A percentile compares a stretch with the other conserved stretches of the same genome.
Conservation (phyloP, 1,140 invertebrate genomes). For the Gryllus bimaculatus region DNA sequence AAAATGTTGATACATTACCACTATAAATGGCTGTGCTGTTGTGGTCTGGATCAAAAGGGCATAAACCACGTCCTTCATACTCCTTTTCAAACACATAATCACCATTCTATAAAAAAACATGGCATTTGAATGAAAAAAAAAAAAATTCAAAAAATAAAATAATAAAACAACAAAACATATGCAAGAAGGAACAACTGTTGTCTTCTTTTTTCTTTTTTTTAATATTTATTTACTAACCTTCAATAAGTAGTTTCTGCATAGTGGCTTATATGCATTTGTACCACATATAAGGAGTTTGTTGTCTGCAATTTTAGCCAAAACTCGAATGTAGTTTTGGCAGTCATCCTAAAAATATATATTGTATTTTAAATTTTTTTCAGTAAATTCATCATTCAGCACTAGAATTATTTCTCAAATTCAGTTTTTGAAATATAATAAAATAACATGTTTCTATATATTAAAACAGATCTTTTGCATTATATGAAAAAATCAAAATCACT, state of each 20-base stretch:
- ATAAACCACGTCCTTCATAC: slow-evolving; percentile 72
- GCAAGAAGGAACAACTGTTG: neutral
- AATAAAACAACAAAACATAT: neutral
- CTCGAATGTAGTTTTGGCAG: slow-evolving; percentile 94
- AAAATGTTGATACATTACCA: slow-evolving; percentile 35
- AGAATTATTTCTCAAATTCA: too few species aligned
- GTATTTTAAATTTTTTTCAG: neutral
- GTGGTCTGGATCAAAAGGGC: slow-evolving; percentile 87
- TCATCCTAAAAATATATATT: slow-evolving; percentile 47
- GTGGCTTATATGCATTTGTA: slow-evolving; percentile 92
- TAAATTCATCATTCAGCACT: neutral
- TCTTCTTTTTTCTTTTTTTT: too few species aligned
- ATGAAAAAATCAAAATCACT: slow-evolving; percentile 26
- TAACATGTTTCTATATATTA: too few species aligned
- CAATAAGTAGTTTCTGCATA: slow-evolving; percentile 68
- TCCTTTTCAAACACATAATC: slow-evolving; percentile 47
- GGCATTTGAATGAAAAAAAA: slow-evolving; percentile 15
- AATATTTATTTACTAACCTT: slow-evolving; percentile 41
- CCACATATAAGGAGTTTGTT: slow-evolving; percentile 82
- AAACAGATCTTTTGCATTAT: neutral
- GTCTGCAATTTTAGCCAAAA: slow-evolving; percentile 61
- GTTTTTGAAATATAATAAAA: too few species aligned
- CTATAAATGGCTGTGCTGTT: slow-evolving; percentile 83
- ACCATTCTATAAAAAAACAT: slow-evolving; percentile 43
- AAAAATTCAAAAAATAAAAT: neutral